Evolutionary conservation across 1,140 invertebrate genomes (phyloP), one percentile per base, ranked within the genome.

Genomic region (Pissodes strobi): DNA sequence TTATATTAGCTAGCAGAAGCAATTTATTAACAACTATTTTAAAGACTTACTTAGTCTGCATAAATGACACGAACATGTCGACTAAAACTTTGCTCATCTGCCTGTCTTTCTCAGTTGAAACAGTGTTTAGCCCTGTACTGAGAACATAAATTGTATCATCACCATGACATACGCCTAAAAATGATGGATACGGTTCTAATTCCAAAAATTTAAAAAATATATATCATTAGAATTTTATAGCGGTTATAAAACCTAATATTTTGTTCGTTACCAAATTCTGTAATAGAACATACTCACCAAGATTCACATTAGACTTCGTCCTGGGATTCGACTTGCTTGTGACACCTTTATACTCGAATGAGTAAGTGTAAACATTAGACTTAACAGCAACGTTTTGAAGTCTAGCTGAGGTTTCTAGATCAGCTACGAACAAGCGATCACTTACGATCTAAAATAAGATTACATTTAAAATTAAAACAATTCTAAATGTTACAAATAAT

Each of bases 281-380:
- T 10, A 9, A 18, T 12, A 48, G 10, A 38, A 19, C 0, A 27
- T 58, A 51, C 55, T 52, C 53, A 74, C 74, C 74, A 53, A 71
- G 66, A 55, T 74, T 55, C 19, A 48, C 53, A 38, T 51, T 66
- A 21, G 38, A 59, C 1, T 61, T 34, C 3, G 62, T 58, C 46
- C 61, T 48, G 1, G 22, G 18, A 27, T 72, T 67, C 0, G 69
- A 71, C 52, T 62, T 65, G 45, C 72, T 74, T 22, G 70, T 64
- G 8, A 55, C 39, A 0, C 74, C 74, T 65, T 68, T 79, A 61
- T 84, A 87, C 1, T 76, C 68, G 67, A 84, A 88, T 12, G 79
- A 74, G 68, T 88, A 87, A 72, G 83, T 79, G 76, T 84, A 86
- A 1, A 87, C 81, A 0, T 86, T 83, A 60, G 82, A 81, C 10